Conservation (phyloP, 2,113 vertebrate species). For the Passer montanus region DNA sequence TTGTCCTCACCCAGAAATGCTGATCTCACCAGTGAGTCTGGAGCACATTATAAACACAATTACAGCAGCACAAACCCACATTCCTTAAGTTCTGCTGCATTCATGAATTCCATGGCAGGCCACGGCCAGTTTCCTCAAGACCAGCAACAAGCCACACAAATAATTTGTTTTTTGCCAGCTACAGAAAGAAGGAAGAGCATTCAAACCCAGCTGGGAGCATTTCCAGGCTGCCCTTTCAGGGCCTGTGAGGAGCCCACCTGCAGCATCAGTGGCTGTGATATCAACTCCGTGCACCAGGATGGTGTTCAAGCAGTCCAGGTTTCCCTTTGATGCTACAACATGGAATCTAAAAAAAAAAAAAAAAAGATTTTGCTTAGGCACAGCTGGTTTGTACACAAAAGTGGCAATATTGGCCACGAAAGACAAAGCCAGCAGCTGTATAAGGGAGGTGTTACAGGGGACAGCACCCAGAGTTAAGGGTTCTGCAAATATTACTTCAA, state of each 20-base stretch:
- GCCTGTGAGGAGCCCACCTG: constrained; percentile 74
- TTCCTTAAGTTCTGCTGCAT: not conserved
- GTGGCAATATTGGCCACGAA: no score
- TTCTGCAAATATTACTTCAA: not conserved
- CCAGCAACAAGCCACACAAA: not conserved
- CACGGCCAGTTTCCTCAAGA: not conserved
- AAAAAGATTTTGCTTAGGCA: not conserved
- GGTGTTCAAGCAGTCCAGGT: constrained; percentile 90
- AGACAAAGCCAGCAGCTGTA: not conserved
- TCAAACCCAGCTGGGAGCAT: not conserved
- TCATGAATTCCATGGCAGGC: not conserved
- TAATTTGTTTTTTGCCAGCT: not conserved
- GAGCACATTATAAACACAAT: not conserved
- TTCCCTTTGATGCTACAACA: constrained; percentile 90
- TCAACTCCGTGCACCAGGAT: constrained; percentile 89
- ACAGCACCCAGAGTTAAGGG: not conserved
- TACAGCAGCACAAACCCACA: not conserved
- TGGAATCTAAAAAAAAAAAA: constrained; percentile 82
- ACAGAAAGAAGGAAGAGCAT: not conserved
- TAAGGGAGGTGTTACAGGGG: no score
- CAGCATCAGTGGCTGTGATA: constrained; percentile 85
- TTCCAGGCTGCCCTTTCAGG: not conserved
- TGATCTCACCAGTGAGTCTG: not conserved
- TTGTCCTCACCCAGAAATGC: not conserved
- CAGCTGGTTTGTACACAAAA: not conserved